A percentile compares a stretch with the other conserved stretches of the same genome.
Conservation (phyloP, 2,797 vertebrate species). For the Gymnothorax reevesii region DNA sequence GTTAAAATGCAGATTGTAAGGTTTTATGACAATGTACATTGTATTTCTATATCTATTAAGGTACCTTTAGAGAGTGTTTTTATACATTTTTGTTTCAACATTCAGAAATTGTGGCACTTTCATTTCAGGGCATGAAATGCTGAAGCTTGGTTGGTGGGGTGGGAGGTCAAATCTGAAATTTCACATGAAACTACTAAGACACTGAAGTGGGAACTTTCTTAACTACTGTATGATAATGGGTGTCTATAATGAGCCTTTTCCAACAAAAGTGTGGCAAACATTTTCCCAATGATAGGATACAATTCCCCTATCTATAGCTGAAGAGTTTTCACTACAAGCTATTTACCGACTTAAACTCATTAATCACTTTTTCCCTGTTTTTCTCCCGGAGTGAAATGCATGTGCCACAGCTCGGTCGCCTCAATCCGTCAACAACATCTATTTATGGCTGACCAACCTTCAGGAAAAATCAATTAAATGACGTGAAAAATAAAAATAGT, state of each 20-base stretch:
- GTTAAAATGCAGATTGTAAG: not conserved
- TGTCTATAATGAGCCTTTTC: not conserved
- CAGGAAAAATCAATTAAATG: slow-evolving; percentile 30
- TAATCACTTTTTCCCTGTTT: slow-evolving; percentile 28
- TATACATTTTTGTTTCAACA: too few species aligned
- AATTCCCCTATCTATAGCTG: slow-evolving; percentile 9
- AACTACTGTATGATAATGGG: not conserved
- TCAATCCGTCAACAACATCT: slow-evolving; percentile 26
- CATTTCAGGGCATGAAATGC: too few species aligned
- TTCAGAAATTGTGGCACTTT: too few species aligned
- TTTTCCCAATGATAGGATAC: not conserved
- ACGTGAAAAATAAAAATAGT: not conserved
- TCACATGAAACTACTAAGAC: not conserved
- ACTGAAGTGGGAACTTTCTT: not conserved
- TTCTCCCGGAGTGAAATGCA: slow-evolving; percentile 16
- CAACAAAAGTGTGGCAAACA: not conserved
- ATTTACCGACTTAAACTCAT: not conserved
- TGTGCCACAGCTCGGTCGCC: slow-evolving; percentile 32
- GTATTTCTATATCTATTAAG: too few species aligned
- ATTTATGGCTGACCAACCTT: slow-evolving; percentile 42
- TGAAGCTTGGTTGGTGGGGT: too few species aligned
- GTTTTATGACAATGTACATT: not conserved
- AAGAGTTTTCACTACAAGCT: slow-evolving; percentile 20
- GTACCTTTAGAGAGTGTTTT: not conserved
- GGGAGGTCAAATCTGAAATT: too few species aligned